These are phyloP conservation scores for Stichopus chloronotus DNA, from an alignment of 35 echinoderm and acorn worm species.

Conservation along the genomic window DNA sequence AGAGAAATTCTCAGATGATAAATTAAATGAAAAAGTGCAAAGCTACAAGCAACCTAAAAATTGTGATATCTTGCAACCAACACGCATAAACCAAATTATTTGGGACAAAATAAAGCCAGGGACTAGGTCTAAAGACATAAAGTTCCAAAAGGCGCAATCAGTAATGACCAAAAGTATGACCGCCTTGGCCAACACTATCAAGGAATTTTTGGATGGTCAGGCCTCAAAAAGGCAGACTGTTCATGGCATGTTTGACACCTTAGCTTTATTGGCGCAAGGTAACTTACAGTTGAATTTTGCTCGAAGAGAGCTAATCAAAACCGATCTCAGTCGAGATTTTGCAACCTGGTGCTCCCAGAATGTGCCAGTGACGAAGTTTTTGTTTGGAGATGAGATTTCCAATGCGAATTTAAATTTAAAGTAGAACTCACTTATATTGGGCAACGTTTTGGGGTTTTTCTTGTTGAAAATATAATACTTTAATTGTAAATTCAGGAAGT, in stretches of 20 bases:
- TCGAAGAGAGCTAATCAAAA: slow-evolving; percentile 55
- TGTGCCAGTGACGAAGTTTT: slow-evolving; percentile 41
- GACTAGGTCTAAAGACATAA: slow-evolving; percentile 38
- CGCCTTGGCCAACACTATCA: slow-evolving; percentile 39
- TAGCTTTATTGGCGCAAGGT: slow-evolving; percentile 45
- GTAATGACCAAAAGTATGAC: slow-evolving; percentile 50
- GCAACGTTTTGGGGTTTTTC: too few species aligned
- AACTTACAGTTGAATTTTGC: slow-evolving; percentile 51
- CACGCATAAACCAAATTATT: slow-evolving; percentile 43
- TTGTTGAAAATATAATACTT: not conserved
- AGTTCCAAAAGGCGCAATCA: slow-evolving; percentile 34
- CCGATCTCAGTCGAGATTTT: slow-evolving; percentile 3
- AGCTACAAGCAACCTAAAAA: slow-evolving; percentile 24
- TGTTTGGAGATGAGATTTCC: slow-evolving; percentile 58
- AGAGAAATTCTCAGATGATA: slow-evolving; percentile 7
- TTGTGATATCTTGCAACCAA: slow-evolving; percentile 22
- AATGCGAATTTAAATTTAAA: too few species aligned
- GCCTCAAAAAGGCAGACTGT: slow-evolving; percentile 35
- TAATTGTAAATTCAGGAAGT: not conserved
- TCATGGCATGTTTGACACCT: slow-evolving; percentile 35
- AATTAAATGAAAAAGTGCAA: slow-evolving; percentile 22
- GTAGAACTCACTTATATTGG: too few species aligned
- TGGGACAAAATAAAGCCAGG: slow-evolving; percentile 25
- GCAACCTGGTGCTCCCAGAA: slow-evolving; percentile 32
- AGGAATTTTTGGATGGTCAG: slow-evolving; percentile 45